phyloP scores from a whole-genome alignment of 2,113 vertebrate genomes.

The Archocentrus centrarchus region DNA sequence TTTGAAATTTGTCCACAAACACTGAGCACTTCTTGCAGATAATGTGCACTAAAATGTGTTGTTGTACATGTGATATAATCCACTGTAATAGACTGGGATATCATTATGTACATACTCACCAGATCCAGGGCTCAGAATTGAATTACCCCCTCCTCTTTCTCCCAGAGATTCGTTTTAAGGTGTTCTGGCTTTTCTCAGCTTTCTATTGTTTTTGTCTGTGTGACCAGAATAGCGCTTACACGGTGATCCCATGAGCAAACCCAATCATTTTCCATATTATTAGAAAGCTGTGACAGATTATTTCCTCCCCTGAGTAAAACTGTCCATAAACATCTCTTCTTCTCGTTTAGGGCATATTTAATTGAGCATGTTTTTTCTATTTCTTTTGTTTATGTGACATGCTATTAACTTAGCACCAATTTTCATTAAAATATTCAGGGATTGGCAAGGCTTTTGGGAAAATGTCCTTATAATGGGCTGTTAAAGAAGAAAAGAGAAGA shows the following conservation, averaged over 20 bases:
- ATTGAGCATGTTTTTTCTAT: not conserved
- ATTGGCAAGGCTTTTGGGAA: constrained; percentile 40
- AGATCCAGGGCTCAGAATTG: constrained; percentile 60
- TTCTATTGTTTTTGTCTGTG: constrained; percentile 25
- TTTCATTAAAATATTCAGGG: constrained; percentile 13
- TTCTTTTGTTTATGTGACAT: constrained; percentile 8
- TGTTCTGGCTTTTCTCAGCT: constrained; percentile 72
- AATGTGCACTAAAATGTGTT: constrained; percentile 46
- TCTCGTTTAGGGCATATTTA: not conserved
- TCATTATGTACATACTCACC: constrained; percentile 61
- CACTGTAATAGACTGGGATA: constrained; percentile 48
- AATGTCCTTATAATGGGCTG: constrained; percentile 54
- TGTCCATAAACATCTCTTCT: not conserved
- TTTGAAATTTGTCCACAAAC: constrained; percentile 1
- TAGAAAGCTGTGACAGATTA: constrained; percentile 12
- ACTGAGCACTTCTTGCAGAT: constrained; percentile 19
- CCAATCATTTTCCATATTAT: constrained; percentile 31
- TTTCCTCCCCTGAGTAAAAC: constrained; percentile 3
- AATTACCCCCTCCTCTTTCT: constrained; percentile 48
- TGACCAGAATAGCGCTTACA: constrained; percentile 18
- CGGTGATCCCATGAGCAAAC: constrained; percentile 4
- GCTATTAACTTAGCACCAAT: constrained; percentile 16
- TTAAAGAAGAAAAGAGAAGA: not conserved
- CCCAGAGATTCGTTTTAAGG: constrained; percentile 62
- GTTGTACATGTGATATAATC: constrained; percentile 47